phyloP scores from a whole-genome alignment of 2,113 vertebrate species.

The Sebastes fasciatus region DNA sequence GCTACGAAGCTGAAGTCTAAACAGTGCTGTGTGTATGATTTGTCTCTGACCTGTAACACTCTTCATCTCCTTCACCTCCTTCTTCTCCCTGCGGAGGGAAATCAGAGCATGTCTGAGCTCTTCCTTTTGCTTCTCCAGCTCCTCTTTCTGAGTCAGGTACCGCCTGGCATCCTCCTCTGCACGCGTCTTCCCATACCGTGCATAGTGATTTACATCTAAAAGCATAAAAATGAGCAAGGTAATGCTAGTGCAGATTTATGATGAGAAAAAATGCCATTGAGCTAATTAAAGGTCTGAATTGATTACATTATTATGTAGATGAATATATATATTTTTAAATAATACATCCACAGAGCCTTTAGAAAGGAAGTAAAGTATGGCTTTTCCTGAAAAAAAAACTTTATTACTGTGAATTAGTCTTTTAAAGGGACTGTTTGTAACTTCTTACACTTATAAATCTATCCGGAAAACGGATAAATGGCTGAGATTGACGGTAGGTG shows the following conservation, averaged over 20 bases:
- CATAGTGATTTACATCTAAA: slow-evolving; percentile 92
- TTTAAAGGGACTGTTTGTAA: no score
- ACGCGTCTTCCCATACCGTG: slow-evolving; percentile 94
- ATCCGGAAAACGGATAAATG: no score
- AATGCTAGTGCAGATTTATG: neutral
- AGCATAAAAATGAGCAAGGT: neutral
- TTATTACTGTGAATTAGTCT: no score
- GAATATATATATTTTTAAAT: no score
- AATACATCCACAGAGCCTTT: no score
- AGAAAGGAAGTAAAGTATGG: no score
- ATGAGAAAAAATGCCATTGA: neutral
- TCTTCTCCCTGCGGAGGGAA: slow-evolving; percentile 89
- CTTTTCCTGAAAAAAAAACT: no score
- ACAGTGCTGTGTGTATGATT: slow-evolving; percentile 18
- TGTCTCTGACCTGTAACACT: slow-evolving; percentile 84
- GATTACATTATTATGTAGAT: no score
- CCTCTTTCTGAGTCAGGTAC: slow-evolving; percentile 92
- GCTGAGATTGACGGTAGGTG: no score
- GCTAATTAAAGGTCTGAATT: no score
- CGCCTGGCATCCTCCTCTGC: slow-evolving; percentile 94
- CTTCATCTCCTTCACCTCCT: slow-evolving; percentile 88
- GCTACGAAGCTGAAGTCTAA: neutral
- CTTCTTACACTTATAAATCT: no score
- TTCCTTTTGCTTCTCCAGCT: slow-evolving; percentile 93
- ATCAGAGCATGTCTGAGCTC: slow-evolving; percentile 86